Conservation (phyloP, 2,797 vertebrate genomes). For the Anguilla pacifica region DNA sequence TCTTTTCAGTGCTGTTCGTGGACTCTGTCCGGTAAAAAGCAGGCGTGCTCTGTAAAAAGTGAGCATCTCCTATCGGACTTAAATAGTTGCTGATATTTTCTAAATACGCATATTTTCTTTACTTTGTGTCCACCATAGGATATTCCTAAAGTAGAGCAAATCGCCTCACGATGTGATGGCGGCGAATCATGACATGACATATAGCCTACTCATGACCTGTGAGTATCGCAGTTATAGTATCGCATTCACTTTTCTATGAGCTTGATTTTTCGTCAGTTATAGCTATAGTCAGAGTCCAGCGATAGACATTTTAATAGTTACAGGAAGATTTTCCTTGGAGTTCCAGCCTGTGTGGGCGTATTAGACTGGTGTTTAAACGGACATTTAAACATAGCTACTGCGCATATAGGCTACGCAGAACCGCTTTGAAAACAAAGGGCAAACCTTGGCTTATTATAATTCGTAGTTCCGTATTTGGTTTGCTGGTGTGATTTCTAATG, state of each 20-base stretch:
- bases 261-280: not conserved
- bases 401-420: slow-evolving; percentile 48
- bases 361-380: not conserved
- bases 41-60: not conserved
- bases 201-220: not conserved
- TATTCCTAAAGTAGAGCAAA: not conserved
- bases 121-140: not conserved
- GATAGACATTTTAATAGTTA: not conserved
- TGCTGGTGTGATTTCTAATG: not conserved
- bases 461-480: not conserved
- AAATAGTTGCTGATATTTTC: not conserved
- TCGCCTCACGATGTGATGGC: not conserved
- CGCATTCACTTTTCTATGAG: not conserved
- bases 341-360: not conserved
- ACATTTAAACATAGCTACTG: slow-evolving; percentile 19
- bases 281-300: not conserved
- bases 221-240: not conserved
- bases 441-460: not conserved
- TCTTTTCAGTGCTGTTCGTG: not conserved
- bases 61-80: not conserved
- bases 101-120: not conserved
- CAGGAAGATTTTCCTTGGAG: not conserved
- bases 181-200: not conserved
- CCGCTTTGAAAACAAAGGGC: slow-evolving; percentile 51
- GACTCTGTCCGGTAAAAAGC: not conserved